phyloP scores from a whole-genome alignment of 2,888 invertebrate genomes.

The Pseudanteris insignis region DNA sequence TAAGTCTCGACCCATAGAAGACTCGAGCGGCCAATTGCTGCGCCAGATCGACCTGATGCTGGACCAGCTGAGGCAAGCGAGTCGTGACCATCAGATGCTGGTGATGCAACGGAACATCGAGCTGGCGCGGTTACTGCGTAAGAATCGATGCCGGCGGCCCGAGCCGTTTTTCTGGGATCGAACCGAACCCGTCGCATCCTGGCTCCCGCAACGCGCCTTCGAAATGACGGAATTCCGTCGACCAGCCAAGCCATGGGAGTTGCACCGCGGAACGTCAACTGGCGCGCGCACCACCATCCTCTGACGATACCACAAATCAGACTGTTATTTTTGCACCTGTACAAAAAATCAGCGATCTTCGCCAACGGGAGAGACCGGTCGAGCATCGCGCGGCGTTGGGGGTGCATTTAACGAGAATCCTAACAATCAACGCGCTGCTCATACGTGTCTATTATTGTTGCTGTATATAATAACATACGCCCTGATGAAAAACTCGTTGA shows the following conservation, averaged over 20 bases:
- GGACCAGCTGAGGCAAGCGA: slow-evolving; percentile 55
- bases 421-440: slow-evolving; percentile 21
- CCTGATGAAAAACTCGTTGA: no score
- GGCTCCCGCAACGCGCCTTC: slow-evolving; percentile 2
- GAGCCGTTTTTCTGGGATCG: not conserved
- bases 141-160: slow-evolving; percentile 6
- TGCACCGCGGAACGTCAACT: no score
- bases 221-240: slow-evolving; percentile 7
- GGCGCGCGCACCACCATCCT: slow-evolving; percentile 45
- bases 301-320: slow-evolving; percentile 30
- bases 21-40: slow-evolving; percentile 52
- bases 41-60: slow-evolving; percentile 56
- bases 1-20: not conserved
- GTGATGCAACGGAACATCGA: slow-evolving; percentile 52
- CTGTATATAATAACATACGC: slow-evolving; percentile 29
- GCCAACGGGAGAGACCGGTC: no score
- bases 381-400: slow-evolving; percentile 16
- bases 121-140: slow-evolving; percentile 22
- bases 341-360: no score
- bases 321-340: slow-evolving; percentile 42
- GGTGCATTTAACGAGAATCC: no score
- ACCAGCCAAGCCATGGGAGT: slow-evolving; percentile 1
- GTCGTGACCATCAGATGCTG: slow-evolving; percentile 57
- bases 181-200: not conserved
- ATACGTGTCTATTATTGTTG: slow-evolving; percentile 36